A percentile compares a stretch with the other conserved stretches of the same genome.
phyloP scores from a whole-genome alignment of 2,797 vertebrate genomes.

The Lacerta viridis region DNA sequence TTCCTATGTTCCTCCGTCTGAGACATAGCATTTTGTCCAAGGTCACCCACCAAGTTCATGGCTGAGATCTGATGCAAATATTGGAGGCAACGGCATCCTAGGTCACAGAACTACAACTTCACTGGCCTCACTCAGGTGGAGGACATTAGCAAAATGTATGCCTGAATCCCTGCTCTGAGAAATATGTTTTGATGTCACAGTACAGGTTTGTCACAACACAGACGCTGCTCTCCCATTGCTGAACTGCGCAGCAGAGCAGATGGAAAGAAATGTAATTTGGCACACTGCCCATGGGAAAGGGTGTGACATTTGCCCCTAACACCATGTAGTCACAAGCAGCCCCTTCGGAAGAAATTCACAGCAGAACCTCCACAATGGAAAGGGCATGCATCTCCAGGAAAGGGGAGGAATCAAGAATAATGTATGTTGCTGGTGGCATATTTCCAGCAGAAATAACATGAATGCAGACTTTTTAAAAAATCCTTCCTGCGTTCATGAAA shows the following conservation, averaged over 20 bases:
- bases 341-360: constrained; percentile 51
- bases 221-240: constrained; percentile 56
- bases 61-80: background rate
- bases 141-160: background rate
- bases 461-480: constrained; percentile 70
- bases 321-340: constrained; percentile 11
- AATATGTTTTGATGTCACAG: constrained; percentile 23
- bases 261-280: constrained; percentile 72
- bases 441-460: constrained; percentile 66
- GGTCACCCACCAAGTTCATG: background rate
- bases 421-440: constrained; percentile 68
- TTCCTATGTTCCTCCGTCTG: too few species aligned
- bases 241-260: constrained; percentile 56
- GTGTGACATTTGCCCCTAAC: constrained; percentile 56
- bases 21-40: background rate
- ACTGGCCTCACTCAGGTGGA: background rate
- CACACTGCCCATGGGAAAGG: constrained; percentile 52
- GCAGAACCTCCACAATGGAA: constrained; percentile 66
- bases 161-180: constrained; percentile 47
- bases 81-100: background rate
- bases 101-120: background rate
- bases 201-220: constrained; percentile 51
- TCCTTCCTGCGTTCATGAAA: constrained; percentile 56
- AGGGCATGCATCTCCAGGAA: constrained; percentile 70
- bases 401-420: constrained; percentile 56